A percentile compares a stretch with the other conserved stretches of the same genome.
phyloP scores from a whole-genome alignment of 1,140 invertebrate genomes.

The Papilio polytes region DNA sequence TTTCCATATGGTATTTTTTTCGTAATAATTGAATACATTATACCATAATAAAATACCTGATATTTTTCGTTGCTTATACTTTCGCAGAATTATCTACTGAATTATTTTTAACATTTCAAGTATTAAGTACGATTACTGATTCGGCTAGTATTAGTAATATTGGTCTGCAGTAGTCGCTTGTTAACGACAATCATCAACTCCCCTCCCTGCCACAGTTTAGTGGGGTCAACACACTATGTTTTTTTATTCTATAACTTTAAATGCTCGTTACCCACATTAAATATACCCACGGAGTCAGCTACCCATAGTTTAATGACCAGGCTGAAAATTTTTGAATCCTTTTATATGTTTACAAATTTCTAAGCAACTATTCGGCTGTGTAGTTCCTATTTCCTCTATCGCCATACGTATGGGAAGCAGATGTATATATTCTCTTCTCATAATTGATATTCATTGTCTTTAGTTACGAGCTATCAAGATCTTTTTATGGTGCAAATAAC shows the following conservation, averaged over 20 bases:
- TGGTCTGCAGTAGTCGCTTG: no score
- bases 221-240: no score
- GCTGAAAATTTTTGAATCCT: not conserved
- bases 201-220: no score
- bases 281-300: no score
- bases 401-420: not conserved
- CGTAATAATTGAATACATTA: not conserved
- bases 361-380: not conserved
- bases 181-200: no score
- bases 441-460: slow-evolving; percentile 8
- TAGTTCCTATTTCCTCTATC: not conserved
- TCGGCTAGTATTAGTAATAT: no score
- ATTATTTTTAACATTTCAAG: no score
- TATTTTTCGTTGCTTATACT: not conserved
- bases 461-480: not conserved
- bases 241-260: no score
- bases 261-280: no score
- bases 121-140: no score
- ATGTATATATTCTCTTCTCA: not conserved
- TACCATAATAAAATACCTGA: not conserved
- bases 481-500: slow-evolving; percentile 1
- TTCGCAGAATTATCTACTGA: no score
- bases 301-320: not conserved
- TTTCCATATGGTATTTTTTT: not conserved
- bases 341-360: not conserved